phyloP scores from a whole-genome alignment of 2,113 vertebrate species.

The Cyprinus carpio region DNA sequence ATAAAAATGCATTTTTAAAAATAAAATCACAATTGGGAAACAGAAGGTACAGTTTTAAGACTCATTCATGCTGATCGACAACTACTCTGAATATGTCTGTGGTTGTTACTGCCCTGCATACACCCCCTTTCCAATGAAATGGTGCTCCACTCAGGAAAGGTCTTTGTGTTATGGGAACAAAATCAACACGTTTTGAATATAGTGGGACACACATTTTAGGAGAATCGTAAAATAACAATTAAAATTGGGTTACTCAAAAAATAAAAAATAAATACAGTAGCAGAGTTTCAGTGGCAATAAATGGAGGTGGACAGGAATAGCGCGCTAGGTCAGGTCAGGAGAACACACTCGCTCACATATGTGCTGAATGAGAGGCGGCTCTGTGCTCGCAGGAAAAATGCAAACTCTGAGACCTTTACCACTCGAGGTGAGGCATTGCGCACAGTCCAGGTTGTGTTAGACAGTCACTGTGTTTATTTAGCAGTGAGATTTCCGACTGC shows the following conservation, averaged over 20 bases:
- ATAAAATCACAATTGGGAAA: background rate
- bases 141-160: background rate
- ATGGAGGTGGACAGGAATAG: slow-evolving; percentile 39
- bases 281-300: background rate
- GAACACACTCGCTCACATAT: background rate
- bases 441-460: background rate
- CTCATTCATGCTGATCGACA: background rate
- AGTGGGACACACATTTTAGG: background rate
- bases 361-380: slow-evolving; percentile 32
- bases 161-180: background rate
- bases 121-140: background rate
- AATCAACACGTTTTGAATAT: background rate
- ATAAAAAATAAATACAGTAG: background rate
- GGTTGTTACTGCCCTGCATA: background rate
- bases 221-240: background rate
- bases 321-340: slow-evolving; percentile 14
- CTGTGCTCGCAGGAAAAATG: background rate
- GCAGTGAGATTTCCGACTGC: background rate
- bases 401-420: slow-evolving; percentile 16
- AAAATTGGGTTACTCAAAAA: background rate
- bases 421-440: background rate
- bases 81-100: background rate
- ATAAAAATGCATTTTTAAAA: background rate
- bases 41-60: background rate
- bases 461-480: slow-evolving; percentile 7